Percentiles rank a stretch among this genome's conserved stretches.
Evolutionary conservation across 2,888 invertebrate species (phyloP).

Genomic region (Andrena dorsata): DNA sequence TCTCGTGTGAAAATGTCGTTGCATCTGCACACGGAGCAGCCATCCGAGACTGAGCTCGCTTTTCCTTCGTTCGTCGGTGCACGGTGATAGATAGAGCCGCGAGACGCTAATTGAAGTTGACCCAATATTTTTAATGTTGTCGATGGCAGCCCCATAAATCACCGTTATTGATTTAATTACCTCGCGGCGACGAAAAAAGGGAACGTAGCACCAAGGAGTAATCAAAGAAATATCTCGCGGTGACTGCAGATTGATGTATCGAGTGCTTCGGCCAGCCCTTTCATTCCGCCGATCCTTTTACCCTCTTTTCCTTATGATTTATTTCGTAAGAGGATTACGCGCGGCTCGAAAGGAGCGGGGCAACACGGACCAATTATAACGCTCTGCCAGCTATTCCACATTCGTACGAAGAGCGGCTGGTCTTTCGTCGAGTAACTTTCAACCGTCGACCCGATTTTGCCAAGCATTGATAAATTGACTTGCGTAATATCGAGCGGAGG

Average conservation of each 20-base stretch:
- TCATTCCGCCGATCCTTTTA: constrained; percentile 39
- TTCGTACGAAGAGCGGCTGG: constrained; percentile 40
- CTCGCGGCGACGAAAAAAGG: constrained; percentile 12
- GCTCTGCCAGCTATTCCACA: constrained; percentile 43
- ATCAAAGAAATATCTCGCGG: constrained; percentile 50
- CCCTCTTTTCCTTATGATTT: constrained; percentile 47
- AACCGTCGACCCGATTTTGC: constrained; percentile 46
- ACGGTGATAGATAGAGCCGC: constrained; percentile 52
- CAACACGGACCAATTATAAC: constrained; percentile 42
- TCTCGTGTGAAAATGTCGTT: not conserved
- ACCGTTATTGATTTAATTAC: constrained; percentile 67
- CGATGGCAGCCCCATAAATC: constrained; percentile 59
- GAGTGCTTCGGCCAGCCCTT: constrained; percentile 32
- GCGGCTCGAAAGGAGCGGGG: constrained; percentile 5
- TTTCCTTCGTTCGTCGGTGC: constrained; percentile 9
- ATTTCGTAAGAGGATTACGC: constrained; percentile 54
- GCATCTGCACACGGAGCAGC: not conserved
- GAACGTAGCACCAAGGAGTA: constrained; percentile 22
- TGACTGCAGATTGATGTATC: constrained; percentile 52
- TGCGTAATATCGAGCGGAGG: constrained; percentile 37
- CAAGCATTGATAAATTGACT: constrained; percentile 58
- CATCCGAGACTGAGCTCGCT: constrained; percentile 28
- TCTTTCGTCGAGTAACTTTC: constrained; percentile 50
- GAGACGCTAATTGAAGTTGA: constrained; percentile 58
- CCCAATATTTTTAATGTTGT: constrained; percentile 49